phyloP scores from a whole-genome alignment of 2,113 vertebrate genomes.

The Scophthalmus maximus region DNA sequence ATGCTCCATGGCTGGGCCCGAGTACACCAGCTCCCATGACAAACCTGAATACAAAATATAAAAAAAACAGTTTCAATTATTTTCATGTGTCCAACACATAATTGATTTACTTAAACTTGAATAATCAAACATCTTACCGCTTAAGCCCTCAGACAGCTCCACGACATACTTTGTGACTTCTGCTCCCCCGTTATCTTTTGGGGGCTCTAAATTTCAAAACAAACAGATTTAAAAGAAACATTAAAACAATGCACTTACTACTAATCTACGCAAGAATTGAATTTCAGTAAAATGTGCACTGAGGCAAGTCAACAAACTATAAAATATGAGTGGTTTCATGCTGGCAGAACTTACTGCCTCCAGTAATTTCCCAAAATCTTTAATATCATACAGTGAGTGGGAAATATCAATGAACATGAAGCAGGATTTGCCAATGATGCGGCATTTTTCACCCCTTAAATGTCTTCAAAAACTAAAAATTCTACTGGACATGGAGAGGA shows the following conservation, averaged over 20 bases:
- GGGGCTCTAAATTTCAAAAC: slow-evolving; percentile 84
- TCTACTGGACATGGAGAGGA: neutral
- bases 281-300: neutral
- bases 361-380: neutral
- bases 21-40: slow-evolving; percentile 92
- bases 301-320: neutral
- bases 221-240: neutral
- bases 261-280: neutral
- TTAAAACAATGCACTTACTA: neutral
- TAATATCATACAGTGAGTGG: no score
- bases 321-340: neutral
- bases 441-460: neutral
- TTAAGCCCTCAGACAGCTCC: slow-evolving; percentile 90
- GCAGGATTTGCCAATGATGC: neutral
- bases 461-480: neutral
- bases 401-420: neutral
- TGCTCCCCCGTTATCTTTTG: slow-evolving; percentile 93
- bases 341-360: neutral
- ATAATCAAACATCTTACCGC: slow-evolving; percentile 79
- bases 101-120: neutral
- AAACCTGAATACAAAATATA: slow-evolving; percentile 80
- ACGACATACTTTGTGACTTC: slow-evolving; percentile 90
- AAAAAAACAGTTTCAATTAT: neutral
- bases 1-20: slow-evolving; percentile 88
- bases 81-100: neutral